phyloP scores from a whole-genome alignment of 2,888 invertebrate species.

The Heliconius aoede region DNA sequence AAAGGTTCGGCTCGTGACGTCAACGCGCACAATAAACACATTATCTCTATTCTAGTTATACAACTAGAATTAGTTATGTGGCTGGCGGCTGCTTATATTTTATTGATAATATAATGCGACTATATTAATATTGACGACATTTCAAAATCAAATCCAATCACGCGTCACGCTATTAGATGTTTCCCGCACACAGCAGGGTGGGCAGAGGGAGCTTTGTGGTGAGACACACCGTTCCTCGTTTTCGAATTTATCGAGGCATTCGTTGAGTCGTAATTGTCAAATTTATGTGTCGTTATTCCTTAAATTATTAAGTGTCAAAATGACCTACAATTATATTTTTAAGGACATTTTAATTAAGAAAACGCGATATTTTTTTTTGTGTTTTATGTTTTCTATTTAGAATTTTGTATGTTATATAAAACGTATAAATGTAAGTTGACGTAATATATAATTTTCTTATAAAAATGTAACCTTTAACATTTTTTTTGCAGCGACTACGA shows the following conservation, averaged over 20 bases:
- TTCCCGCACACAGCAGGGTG: too few relatives aligned
- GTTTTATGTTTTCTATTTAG: neutral
- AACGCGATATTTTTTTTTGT: neutral
- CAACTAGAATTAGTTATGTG: slow-evolving; percentile 26
- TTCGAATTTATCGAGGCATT: too few relatives aligned
- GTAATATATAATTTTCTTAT: slow-evolving; percentile 1
- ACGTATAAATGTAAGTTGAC: neutral
- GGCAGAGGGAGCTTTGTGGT: too few relatives aligned
- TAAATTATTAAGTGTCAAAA: neutral
- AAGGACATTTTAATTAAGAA: slow-evolving; percentile 9
- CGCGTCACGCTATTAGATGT: too few relatives aligned
- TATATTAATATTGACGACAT: neutral
- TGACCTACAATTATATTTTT: slow-evolving; percentile 4
- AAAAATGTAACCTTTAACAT: neutral
- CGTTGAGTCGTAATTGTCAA: neutral
- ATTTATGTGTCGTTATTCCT: neutral
- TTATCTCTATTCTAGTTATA: slow-evolving; percentile 30
- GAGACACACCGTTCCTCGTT: too few relatives aligned
- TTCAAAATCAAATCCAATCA: too few relatives aligned
- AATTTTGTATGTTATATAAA: neutral
- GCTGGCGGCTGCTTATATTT: slow-evolving; percentile 2
- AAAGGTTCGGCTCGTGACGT: slow-evolving; percentile 40
- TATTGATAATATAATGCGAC: neutral
- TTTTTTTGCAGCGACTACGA: neutral
- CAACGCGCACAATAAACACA: slow-evolving; percentile 41